A percentile compares a stretch with the other conserved stretches of the same genome.
phyloP scores from a whole-genome alignment of 2,797 vertebrate species.

The Miichthys miiuy region DNA sequence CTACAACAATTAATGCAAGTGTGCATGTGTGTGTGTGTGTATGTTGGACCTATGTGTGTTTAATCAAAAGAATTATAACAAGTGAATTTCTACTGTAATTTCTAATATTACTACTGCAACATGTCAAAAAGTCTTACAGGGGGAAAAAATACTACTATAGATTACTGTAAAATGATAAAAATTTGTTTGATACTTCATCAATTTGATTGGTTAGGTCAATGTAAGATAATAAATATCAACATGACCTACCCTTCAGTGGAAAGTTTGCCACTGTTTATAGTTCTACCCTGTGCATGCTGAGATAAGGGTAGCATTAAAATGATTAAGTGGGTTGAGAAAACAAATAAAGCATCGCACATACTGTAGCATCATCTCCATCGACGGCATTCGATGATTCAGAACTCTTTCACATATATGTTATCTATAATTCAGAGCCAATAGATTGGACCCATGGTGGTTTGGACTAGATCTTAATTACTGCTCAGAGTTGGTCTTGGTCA shows the following conservation, averaged over 20 bases:
- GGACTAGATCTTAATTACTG: constrained; percentile 25
- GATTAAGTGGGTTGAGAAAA: constrained; percentile 9
- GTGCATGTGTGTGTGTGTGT: no score
- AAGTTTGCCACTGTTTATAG: neutral
- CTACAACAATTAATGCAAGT: no score
- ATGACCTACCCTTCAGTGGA: neutral
- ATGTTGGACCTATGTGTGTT: no score
- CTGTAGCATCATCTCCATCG: constrained; percentile 10
- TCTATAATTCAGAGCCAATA: constrained; percentile 45
- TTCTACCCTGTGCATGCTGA: neutral
- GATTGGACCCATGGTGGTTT: constrained; percentile 29
- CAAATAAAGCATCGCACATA: constrained; percentile 11
- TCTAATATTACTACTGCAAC: neutral
- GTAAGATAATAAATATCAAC: neutral
- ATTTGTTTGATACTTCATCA: neutral
- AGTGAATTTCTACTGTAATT: no score
- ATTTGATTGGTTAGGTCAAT: neutral
- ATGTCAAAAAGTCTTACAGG: neutral
- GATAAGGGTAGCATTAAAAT: neutral
- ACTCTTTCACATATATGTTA: constrained; percentile 50
- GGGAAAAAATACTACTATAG: neutral
- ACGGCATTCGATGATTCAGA: constrained; percentile 33
- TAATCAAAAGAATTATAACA: no score
- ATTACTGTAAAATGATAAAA: neutral
- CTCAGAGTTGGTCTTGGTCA: constrained; percentile 44